Evolutionary conservation across 1,140 invertebrate genomes (phyloP), one percentile per base, ranked within the genome.

Genomic region (Orchesella cincta): DNA sequence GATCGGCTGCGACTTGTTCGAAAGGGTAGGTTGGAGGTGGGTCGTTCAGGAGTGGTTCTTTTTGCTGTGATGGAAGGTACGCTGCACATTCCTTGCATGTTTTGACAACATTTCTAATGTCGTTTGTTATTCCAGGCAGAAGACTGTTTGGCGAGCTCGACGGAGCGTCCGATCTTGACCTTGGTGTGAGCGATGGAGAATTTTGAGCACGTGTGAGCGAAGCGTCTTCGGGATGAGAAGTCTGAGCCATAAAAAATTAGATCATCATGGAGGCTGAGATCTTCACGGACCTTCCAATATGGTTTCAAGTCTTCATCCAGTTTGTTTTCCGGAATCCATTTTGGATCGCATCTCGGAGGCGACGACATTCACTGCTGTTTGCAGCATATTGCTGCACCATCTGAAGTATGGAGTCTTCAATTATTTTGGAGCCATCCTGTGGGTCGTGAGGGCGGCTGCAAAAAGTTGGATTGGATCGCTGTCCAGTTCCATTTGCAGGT

Each of bases 111-210:
- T 62, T 62, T 12, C 26, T 12, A 5, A 62, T 28, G 54, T 62
- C 54, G 26, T 62, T 62, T 67, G 62, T 31, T 8, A 67, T 67
- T 31, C 62, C 62, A 14, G 62, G 62, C 62, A 67, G 62, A 67
- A 67, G 26, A 31, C 62, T 67, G 62, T 3, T 14, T 67, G 26
- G 5, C 28, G 28, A 31, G 62, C 62, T 23, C 62, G 62, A 33
- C 62, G 62, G 31, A 67, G 62, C 29, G 62, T 67, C 3, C 62
- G 62, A 5, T 67, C 62, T 23, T 67, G 62, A 33, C 62, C 62
- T 67, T 67, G 62, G 31, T 67, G 62, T 3, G 62, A 67, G 2
- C 26, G 2, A n/a, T 67, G 62, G 26, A 67, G 62, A 5, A n/a
- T 67, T 23, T 67, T 29, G 3, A 67, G 31, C 26, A 67, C 29